phyloP scores from a whole-genome alignment of 1,140 invertebrate species.

The Magallana gigas region DNA sequence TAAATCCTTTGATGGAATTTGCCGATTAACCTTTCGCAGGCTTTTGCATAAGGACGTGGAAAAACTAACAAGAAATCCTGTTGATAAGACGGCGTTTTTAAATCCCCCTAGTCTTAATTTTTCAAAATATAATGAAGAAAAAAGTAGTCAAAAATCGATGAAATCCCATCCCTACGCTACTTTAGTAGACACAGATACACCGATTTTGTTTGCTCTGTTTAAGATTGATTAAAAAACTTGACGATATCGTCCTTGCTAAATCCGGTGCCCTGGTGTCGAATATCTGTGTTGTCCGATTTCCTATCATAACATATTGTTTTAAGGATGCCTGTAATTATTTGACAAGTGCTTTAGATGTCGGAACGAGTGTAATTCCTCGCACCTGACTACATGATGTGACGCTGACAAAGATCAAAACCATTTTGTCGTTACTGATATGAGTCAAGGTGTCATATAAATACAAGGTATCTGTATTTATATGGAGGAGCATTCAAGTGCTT shows the following conservation, averaged over 20 bases:
- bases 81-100: constrained; percentile 3
- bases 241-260: background rate
- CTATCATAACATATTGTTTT: constrained; percentile 38
- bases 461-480: constrained; percentile 1
- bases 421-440: background rate
- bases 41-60: background rate
- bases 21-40: constrained; percentile 19
- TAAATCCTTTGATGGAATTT: constrained; percentile 28
- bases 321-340: constrained; percentile 31
- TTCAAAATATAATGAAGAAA: constrained; percentile 37
- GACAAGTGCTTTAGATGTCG: constrained; percentile 35
- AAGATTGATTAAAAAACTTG: constrained; percentile 34
- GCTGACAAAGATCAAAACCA: constrained; percentile 33
- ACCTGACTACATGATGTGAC: constrained; percentile 10
- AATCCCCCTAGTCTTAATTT: constrained; percentile 22
- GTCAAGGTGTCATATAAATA: background rate
- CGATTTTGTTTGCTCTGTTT: constrained; percentile 6
- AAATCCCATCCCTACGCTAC: background rate
- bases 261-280: constrained; percentile 7
- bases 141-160: constrained; percentile 22
- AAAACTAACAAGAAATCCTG: constrained; percentile 30
- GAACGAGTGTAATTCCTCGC: constrained; percentile 12
- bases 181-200: constrained; percentile 28
- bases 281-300: background rate
- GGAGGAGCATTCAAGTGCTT: background rate